These are phyloP conservation scores for Pachypeltis micranthus DNA, from an alignment of 1,140 invertebrate genomes.

Conservation along the genomic window DNA sequence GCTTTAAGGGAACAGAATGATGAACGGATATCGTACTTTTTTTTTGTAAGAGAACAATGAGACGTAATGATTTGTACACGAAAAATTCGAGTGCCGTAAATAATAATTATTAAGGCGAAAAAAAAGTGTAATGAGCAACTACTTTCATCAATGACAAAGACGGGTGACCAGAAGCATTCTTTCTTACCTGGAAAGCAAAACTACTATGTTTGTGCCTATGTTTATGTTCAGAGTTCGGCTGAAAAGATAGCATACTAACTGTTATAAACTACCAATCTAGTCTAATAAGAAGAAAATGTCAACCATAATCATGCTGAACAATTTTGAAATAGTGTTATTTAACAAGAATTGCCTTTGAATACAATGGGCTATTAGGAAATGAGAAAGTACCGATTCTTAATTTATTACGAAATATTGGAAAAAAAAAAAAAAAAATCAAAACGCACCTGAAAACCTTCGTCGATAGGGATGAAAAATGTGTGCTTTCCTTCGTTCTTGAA, in stretches of 20 bases:
- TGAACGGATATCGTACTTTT: no score
- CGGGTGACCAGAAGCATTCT: conserved; percentile 13
- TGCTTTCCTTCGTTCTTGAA: conserved; percentile 62
- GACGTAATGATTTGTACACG: no score
- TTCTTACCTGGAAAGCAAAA: conserved; percentile 10
- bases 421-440: neutral
- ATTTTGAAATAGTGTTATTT: no score
- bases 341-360: no score
- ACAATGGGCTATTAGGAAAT: no score
- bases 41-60: no score
- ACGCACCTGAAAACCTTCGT: conserved; percentile 71
- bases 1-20: no score
- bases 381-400: no score
- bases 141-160: conserved; percentile 8
- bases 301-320: neutral
- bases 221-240: conserved; percentile 4
- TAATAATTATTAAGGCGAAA: neutral
- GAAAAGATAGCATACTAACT: conserved; percentile 8
- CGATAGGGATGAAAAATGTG: conserved; percentile 83
- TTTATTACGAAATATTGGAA: no score
- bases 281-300: neutral
- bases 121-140: conserved; percentile 8
- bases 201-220: conserved; percentile 8
- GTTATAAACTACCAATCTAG: conserved; percentile 5
- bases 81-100: neutral